Base-by-base conservation (phyloP, 1,140 invertebrate species). In the Drosophila nikananu region DNA sequence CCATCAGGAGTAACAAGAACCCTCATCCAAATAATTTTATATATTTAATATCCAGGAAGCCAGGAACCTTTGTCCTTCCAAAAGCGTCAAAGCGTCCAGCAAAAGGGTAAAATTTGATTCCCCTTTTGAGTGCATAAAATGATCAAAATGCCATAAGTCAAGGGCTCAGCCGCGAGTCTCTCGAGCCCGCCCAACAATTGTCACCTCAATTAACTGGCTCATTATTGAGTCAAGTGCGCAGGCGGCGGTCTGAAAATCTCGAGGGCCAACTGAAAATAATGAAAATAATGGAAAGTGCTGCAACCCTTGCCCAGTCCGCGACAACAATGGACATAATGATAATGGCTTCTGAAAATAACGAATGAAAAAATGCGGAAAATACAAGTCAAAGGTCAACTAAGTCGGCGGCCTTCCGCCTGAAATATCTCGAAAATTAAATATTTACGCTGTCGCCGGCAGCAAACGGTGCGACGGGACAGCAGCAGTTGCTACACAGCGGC, bases 161-260 rank as follows among this genome's bases (percentile, higher is more conserved):
- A 89, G 65, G 19, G 46, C 55, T 25, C 23, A 37, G 25, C 46
- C 15, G 19, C 30, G 25, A 60, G 59, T 63, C 80, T 77, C 70
- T 58, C 65, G 51, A 80, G 70, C 54, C 57, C 61, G 75, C 52
- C 65, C 63, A 67, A 59, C 84, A 79, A 81, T 84, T 90, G 84
- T 89, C 84, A 86, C 84, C 86, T 90, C 84, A 90, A 89, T 89
- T 89, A 89, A 90, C 84, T 84, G 80, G 52, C 81, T 89, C 81
- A 89, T 89, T 83, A 87, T 83, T 83, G 63, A 89, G 66, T 83
- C 62, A 66, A 83, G 81, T 89, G 74, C 78, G 51, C 64, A 35
- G 77, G 25, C 60, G 51, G 35, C 35, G 39, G 55, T 58, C 60
- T 65, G 41, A 77, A 64, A 83, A 71, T 41, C 19, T 58, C 23